phyloP scores from a whole-genome alignment of 1,140 invertebrate species.

The Halyomorpha halys region DNA sequence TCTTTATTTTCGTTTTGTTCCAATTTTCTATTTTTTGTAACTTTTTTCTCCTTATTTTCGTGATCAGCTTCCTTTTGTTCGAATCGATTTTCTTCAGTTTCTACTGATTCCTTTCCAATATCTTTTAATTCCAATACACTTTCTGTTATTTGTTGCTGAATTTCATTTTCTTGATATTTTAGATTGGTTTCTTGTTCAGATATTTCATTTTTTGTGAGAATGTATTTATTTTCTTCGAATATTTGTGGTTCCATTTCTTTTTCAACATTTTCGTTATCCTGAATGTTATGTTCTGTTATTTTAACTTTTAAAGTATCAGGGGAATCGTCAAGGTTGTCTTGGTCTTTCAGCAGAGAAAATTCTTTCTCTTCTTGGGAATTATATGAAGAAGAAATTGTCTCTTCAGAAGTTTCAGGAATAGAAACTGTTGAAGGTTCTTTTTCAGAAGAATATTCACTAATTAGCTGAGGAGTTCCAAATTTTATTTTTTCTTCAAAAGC shows the following conservation, averaged over 20 bases:
- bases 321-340: no score
- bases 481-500: neutral
- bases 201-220: neutral
- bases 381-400: no score
- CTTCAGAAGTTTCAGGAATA: no score
- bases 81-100: neutral
- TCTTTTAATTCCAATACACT: neutral
- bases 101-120: neutral
- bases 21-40: neutral
- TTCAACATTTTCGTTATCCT: neutral
- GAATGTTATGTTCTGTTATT: neutral
- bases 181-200: neutral
- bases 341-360: no score
- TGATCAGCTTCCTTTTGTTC: neutral
- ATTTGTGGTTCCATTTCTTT: neutral
- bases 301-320: no score
- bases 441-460: no score
- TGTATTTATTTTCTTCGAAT: neutral
- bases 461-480: no score
- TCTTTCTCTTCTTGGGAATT: no score
- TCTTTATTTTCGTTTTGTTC: neutral
- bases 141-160: neutral
- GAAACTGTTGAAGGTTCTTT: no score
- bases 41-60: neutral
- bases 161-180: neutral